A percentile compares a stretch with the other conserved stretches of the same genome.
Evolutionary conservation across 2,888 invertebrate genomes (phyloP).

Genomic region (Balanococcus diminutus): DNA sequence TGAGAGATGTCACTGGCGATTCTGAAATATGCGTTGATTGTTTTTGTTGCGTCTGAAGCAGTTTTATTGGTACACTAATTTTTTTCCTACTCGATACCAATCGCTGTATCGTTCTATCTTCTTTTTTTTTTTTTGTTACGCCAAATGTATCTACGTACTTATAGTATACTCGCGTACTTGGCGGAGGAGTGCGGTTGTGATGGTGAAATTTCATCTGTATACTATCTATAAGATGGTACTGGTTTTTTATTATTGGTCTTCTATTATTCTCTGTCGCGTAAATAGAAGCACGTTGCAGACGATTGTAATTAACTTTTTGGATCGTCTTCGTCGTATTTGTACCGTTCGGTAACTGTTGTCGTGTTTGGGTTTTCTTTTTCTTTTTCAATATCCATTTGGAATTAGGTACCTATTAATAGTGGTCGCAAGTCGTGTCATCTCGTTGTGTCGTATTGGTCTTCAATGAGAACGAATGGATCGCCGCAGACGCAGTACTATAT

Average conservation of each 20-base stretch:
- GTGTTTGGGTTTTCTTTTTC: background rate
- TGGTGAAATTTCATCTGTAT: conserved; percentile 4
- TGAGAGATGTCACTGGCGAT: conserved; percentile 28
- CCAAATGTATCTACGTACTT: background rate
- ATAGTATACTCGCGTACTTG: background rate
- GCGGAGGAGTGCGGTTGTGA: background rate
- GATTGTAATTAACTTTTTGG: conserved; percentile 28
- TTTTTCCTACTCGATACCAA: background rate
- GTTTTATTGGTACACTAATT: conserved; percentile 41
- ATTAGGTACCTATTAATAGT: background rate
- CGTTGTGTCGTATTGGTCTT: background rate
- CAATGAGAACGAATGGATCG: too few relatives aligned
- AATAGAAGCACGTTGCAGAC: conserved; percentile 38
- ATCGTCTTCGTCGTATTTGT: background rate
- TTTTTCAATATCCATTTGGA: background rate
- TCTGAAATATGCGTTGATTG: conserved; percentile 39
- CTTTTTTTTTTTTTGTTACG: background rate
- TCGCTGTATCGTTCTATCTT: background rate
- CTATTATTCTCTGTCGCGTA: conserved; percentile 32
- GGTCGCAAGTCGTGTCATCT: background rate
- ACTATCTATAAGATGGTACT: background rate
- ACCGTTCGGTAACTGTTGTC: conserved; percentile 39
- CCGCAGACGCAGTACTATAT: too few relatives aligned
- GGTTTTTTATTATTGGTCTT: conserved; percentile 28
- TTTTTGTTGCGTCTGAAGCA: conserved; percentile 19